These are phyloP conservation scores for Scyliorhinus canicula DNA, from an alignment of 2,797 vertebrate genomes.

Conservation along the genomic window DNA sequence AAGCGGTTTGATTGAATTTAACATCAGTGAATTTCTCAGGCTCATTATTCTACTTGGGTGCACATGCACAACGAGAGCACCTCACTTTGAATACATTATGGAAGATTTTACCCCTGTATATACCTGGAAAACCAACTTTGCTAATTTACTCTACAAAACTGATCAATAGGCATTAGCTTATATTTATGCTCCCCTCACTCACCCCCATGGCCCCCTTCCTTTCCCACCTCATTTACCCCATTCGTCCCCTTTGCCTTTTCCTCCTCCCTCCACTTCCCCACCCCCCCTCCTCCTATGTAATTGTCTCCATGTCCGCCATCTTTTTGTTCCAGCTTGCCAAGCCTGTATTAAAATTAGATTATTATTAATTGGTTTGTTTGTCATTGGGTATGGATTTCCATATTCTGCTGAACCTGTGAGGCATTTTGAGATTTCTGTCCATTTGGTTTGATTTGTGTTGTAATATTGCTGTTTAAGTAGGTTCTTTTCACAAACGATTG, in stretches of 20 bases:
- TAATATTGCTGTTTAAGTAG: neutral
- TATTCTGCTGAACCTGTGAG: neutral
- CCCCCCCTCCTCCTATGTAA: neutral
- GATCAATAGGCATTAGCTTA: neutral
- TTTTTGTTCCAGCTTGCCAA: neutral
- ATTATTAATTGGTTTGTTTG: neutral
- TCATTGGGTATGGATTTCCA: neutral
- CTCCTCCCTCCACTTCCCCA: neutral
- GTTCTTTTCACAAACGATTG: neutral
- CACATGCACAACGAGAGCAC: neutral
- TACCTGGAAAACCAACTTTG: neutral
- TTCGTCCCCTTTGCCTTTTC: neutral
- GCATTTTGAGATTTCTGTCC: neutral
- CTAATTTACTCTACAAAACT: neutral
- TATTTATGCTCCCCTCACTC: neutral
- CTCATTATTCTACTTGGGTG: neutral
- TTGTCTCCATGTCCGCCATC: neutral
- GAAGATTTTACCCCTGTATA: neutral
- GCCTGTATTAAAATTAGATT: neutral
- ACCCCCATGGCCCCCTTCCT: neutral
- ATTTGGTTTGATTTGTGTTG: neutral
- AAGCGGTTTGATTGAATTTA: conserved; percentile 3
- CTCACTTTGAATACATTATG: neutral
- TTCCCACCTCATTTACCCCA: neutral
- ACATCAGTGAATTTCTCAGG: neutral